Evolutionary conservation across 2,797 vertebrate genomes (phyloP).

Genomic region (Tenualosa thibaudeaui): DNA sequence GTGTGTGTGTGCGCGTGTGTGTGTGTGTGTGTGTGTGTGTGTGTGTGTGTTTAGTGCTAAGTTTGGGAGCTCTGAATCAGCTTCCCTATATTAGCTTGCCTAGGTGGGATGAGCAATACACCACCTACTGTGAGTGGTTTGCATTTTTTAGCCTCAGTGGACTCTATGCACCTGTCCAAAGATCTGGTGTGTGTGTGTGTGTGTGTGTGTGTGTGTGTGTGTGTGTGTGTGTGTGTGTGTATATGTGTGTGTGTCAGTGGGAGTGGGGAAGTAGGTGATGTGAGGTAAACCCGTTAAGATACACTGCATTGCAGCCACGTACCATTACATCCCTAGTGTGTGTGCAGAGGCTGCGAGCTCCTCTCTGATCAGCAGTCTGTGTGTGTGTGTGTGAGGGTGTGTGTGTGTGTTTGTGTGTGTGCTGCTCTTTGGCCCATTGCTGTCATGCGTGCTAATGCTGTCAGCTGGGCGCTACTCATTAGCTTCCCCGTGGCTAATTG

Average conservation of each 20-base stretch:
- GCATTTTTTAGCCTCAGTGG: not conserved
- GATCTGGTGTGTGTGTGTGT: not conserved
- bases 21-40: not conserved
- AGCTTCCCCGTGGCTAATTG: not conserved
- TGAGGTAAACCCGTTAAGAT: not conserved
- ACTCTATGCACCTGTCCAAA: not conserved
- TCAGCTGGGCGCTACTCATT: not conserved
- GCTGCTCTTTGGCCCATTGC: too few species aligned
- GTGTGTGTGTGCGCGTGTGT: too few species aligned
- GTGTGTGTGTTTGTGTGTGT: conserved; percentile 24
- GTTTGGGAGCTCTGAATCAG: not conserved
- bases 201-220: too few species aligned
- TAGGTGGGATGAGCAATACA: too few species aligned
- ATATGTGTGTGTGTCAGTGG: too few species aligned
- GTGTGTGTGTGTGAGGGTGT: not conserved
- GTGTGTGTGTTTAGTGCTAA: too few species aligned
- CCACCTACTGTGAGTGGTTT: too few species aligned
- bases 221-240: too few species aligned
- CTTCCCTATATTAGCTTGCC: too few species aligned
- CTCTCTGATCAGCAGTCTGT: too few species aligned
- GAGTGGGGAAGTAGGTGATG: too few species aligned
- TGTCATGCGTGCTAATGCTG: not conserved
- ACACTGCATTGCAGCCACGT: not conserved
- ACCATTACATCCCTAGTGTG: not conserved
- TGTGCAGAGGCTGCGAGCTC: too few species aligned